Conservation (phyloP, 1,140 invertebrate species). For the Procambarus clarkii region DNA sequence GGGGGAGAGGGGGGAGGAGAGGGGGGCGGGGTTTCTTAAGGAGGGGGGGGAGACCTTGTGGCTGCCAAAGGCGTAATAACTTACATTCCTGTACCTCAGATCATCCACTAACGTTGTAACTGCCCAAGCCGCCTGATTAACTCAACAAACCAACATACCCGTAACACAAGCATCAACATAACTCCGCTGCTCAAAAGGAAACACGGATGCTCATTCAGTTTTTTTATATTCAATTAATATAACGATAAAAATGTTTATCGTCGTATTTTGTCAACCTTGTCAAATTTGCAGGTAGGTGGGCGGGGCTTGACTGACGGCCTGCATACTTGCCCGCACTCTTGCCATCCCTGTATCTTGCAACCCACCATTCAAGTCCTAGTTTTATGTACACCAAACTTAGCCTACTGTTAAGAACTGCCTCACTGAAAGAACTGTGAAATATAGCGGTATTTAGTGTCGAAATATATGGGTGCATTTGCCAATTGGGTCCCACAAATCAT, state of each 20-base stretch:
- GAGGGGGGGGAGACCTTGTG: not conserved
- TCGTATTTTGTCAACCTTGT: constrained; percentile 24
- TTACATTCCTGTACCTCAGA: not conserved
- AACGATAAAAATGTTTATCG: constrained; percentile 1
- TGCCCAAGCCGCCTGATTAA: no score
- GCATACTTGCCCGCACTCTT: not conserved
- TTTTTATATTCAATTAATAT: not conserved
- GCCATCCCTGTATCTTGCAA: not conserved
- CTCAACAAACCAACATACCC: no score
- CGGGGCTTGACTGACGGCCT: not conserved
- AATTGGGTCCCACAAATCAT: not conserved
- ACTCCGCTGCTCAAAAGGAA: not conserved
- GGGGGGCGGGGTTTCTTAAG: no score
- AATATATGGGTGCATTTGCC: constrained; percentile 41
- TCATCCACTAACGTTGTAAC: no score
- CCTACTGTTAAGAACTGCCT: constrained; percentile 4
- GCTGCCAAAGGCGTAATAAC: constrained; percentile 43
- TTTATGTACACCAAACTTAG: constrained; percentile 32
- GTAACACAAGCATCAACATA: not conserved
- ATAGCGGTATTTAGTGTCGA: constrained; percentile 15
- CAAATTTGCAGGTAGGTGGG: constrained; percentile 29
- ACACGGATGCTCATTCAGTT: not conserved
- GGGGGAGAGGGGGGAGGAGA: no score
- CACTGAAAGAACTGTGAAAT: constrained; percentile 32
- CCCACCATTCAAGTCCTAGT: not conserved